phyloP scores from a whole-genome alignment of 1,140 invertebrate genomes.

The Laupala kohalensis region DNA sequence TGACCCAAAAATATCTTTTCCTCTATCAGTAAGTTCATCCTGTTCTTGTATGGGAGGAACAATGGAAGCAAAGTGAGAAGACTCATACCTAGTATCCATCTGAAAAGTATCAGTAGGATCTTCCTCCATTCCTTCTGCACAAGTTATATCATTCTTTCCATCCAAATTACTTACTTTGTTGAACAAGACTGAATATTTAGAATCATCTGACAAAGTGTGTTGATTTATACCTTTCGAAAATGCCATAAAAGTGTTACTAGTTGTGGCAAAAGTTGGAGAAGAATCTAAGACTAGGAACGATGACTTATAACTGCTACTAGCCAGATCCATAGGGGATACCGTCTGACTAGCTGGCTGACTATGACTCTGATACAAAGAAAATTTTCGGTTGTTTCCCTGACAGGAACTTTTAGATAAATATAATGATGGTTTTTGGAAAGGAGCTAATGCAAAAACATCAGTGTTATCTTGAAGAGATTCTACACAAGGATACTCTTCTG shows the following conservation, averaged over 20 bases:
- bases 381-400: slow-evolving; percentile 2
- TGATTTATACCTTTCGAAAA: not conserved
- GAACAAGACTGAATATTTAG: not conserved
- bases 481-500: slow-evolving; percentile 15
- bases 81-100: slow-evolving; percentile 9
- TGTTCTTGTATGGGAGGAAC: slow-evolving; percentile 19
- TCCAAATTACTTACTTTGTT: not conserved
- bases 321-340: slow-evolving; percentile 19
- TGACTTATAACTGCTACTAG: slow-evolving; percentile 12
- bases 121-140: not conserved
- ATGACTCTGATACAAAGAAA: slow-evolving; percentile 13
- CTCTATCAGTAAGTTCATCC: slow-evolving; percentile 10
- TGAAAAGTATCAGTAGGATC: not conserved
- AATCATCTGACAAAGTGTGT: not conserved
- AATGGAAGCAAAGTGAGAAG: slow-evolving; percentile 18
- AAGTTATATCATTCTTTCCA: not conserved
- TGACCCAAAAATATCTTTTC: slow-evolving; percentile 38
- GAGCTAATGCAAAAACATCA: slow-evolving; percentile 65
- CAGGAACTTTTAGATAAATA: not conserved
- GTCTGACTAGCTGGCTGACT: slow-evolving; percentile 21
- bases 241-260: slow-evolving; percentile 7
- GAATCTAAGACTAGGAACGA: slow-evolving; percentile 13
- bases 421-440: slow-evolving; percentile 41
- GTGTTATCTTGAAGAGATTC: not conserved
- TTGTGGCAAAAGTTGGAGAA: not conserved